Base-by-base conservation (phyloP, 2,113 vertebrate species). In the Amblyopsis rosae region DNA sequence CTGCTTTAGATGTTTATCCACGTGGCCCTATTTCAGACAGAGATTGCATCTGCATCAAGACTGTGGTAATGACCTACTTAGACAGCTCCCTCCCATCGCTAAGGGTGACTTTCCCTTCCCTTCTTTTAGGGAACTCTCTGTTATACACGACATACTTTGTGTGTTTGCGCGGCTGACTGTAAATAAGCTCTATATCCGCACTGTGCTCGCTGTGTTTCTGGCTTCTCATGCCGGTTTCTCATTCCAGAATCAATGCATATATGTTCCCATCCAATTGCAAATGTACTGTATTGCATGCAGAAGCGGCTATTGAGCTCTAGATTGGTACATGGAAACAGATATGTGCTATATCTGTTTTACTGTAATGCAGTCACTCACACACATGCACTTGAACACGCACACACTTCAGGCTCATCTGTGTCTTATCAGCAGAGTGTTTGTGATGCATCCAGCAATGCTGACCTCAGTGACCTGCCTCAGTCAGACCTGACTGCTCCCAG, bases 211-310 rank as follows among this genome's bases (percentile, higher is more conserved):
- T 47, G 62, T 66, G 49, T 64, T 47, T 68, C 66, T 72, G 75
- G 65, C 59, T 2, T 26, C 3, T 26, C 26, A 26, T 26, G 26
- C 26, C 26, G 26, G 26, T 51, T 59, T 82, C 74, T 82, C 81
- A 73, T 83, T 86, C 83, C 81, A 87, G 66, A 90, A 90, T 88
- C 87, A 79, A 89, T 88, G 73, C 70, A 80, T 83, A 86, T 87
- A 55, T 77, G 78, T 83, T 89, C 85, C 84, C 84, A 81, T 82
- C 74, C 70, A 50, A 51, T 70, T 72, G 71, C 57, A 45, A 41
- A n/a, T 50, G 59, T 81, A 76, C 77, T 73, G 65, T 87, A 77
- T 72, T 78, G 63, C 67, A 72, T 54, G 75, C 74, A 72, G 67
- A 72, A 59, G 73, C 26, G 49, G 59, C 73, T 73, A 76, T 47